A percentile compares a stretch with the other conserved stretches of the same genome.
Conservation (phyloP, 2,888 invertebrate species). For the Cosmorhoe ocellata region DNA sequence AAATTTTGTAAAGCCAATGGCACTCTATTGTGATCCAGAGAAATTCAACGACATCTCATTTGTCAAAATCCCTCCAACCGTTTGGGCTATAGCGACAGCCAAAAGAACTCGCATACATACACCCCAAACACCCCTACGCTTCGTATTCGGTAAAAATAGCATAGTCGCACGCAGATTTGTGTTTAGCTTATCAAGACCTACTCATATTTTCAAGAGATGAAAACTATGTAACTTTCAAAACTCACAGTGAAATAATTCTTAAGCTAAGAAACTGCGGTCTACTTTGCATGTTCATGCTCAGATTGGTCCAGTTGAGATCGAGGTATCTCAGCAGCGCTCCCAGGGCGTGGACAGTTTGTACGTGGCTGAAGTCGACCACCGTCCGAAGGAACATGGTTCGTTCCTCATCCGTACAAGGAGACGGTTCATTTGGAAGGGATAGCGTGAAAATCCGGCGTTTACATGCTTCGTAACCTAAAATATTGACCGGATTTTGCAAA, state of each 20-base stretch:
- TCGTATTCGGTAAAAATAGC: no score
- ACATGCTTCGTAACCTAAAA: conserved; percentile 80
- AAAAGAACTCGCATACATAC: no score
- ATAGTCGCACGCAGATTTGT: no score
- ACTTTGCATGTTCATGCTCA: conserved; percentile 74
- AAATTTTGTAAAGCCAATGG: no score
- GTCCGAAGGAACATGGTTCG: conserved; percentile 83
- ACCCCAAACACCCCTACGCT: no score
- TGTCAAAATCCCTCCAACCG: no score
- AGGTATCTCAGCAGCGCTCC: conserved; percentile 88
- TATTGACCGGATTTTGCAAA: background rate
- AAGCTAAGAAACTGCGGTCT: conserved; percentile 79
- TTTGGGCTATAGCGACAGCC: no score
- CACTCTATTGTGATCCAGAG: no score
- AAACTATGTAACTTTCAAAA: conserved; percentile 19
- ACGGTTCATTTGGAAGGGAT: conserved; percentile 79
- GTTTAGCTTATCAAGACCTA: no score
- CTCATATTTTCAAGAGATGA: background rate
- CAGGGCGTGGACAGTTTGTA: conserved; percentile 85
- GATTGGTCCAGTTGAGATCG: conserved; percentile 84
- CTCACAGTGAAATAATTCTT: conserved; percentile 84
- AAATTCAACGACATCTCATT: no score
- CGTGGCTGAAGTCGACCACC: conserved; percentile 83
- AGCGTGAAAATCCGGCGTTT: conserved; percentile 79
- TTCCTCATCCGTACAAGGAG: conserved; percentile 76